Conservation (phyloP, 1,140 invertebrate genomes). For the Leptopilina boulardi region DNA sequence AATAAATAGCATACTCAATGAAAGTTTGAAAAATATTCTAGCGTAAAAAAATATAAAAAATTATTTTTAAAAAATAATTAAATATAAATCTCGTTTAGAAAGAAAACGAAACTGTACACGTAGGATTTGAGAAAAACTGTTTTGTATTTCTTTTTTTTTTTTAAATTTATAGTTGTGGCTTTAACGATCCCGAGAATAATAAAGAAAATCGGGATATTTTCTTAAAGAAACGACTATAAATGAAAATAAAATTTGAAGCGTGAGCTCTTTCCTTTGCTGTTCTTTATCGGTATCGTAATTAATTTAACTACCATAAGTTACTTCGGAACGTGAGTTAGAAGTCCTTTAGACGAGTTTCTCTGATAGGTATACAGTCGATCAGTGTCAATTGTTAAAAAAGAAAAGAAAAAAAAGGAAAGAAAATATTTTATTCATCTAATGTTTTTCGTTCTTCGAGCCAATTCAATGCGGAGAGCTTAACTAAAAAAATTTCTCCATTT, state of each 20-base stretch:
- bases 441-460: not conserved
- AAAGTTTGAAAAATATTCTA: no score
- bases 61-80: no score
- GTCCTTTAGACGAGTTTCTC: constrained; percentile 8
- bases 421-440: not conserved
- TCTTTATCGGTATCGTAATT: constrained; percentile 24
- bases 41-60: no score
- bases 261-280: not conserved
- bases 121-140: not conserved
- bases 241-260: not conserved
- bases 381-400: not conserved
- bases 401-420: not conserved
- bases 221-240: not conserved
- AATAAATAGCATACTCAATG: no score
- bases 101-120: not conserved
- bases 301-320: constrained; percentile 2
- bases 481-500: not conserved
- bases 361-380: not conserved
- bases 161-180: not conserved
- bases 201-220: not conserved
- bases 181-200: not conserved
- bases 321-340: constrained; percentile 14
- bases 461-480: not conserved
- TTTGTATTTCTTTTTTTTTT: not conserved
- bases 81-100: no score